A percentile compares a stretch with the other conserved stretches of the same genome.
These are phyloP conservation scores for Chaetodon trifasciatus DNA, from an alignment of 2,797 vertebrate genomes.

Conservation along the genomic window DNA sequence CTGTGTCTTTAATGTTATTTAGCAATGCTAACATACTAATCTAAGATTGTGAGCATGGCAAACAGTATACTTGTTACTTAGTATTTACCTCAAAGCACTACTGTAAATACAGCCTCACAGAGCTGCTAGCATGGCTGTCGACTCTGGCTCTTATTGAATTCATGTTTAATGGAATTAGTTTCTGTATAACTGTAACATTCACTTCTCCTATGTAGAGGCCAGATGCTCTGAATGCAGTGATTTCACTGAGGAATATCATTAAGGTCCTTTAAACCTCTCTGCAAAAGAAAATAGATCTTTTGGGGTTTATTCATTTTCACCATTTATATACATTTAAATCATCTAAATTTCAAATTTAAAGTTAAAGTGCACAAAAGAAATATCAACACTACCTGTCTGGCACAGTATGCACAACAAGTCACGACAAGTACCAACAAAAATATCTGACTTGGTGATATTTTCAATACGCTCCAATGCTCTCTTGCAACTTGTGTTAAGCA, in stretches of 20 bases:
- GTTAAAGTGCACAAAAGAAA: not conserved
- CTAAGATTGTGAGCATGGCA: not conserved
- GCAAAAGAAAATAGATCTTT: not conserved
- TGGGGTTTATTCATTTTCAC: not conserved
- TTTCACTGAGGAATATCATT: not conserved
- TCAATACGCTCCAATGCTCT: conserved; percentile 8
- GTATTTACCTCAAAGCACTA: no score
- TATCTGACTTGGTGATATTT: conserved; percentile 5
- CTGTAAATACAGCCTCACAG: not conserved
- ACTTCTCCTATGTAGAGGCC: not conserved
- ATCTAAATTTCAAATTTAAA: not conserved
- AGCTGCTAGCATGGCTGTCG: not conserved
- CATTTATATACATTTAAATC: not conserved
- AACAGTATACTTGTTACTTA: not conserved
- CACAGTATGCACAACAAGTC: not conserved
- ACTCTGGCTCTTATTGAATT: not conserved
- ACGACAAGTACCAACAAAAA: not conserved
- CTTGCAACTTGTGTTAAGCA: conserved; percentile 54
- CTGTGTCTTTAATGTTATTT: not conserved
- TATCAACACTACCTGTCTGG: not conserved
- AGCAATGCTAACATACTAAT: not conserved
- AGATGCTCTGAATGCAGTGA: not conserved
- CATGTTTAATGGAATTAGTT: not conserved
- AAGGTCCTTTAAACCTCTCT: not conserved
- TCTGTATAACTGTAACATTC: not conserved